Percentiles rank a stretch among this genome's conserved stretches.
These are phyloP conservation scores for Delia radicum DNA, from an alignment of 1,140 invertebrate genomes.

Conservation along the genomic window DNA sequence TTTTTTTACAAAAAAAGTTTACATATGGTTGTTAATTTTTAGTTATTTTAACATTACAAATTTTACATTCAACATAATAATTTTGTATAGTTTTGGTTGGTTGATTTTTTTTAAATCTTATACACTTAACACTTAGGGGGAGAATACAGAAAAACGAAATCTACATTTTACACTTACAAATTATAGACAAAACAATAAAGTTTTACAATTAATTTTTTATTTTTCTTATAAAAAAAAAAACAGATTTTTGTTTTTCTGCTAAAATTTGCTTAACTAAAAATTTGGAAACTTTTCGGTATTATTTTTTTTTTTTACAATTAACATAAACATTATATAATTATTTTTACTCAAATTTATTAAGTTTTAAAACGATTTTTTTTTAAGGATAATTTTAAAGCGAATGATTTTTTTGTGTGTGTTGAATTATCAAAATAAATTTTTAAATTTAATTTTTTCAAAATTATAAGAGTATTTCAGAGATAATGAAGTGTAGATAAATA, in stretches of 20 bases:
- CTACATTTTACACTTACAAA: slow-evolving; percentile 18
- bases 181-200: slow-evolving; percentile 8
- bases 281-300: background rate
- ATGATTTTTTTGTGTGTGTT: no score
- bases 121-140: background rate
- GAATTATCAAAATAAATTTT: no score
- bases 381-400: no score
- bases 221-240: background rate
- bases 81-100: background rate
- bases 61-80: slow-evolving; percentile 19
- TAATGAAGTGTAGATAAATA: no score
- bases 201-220: slow-evolving; percentile 9
- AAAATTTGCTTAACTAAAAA: background rate
- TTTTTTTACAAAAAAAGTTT: slow-evolving; percentile 17
- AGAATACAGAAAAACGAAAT: background rate
- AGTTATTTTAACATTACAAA: slow-evolving; percentile 16
- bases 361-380: background rate
- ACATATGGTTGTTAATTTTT: background rate
- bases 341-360: background rate
- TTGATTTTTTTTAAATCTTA: background rate
- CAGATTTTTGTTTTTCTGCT: background rate
- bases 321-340: background rate
- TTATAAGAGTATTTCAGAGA: no score
- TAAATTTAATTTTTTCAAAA: no score
- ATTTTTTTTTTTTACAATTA: background rate